These are phyloP conservation scores for Agriopis leucophaearia DNA, from an alignment of 2,888 invertebrate genomes.

Conservation along the genomic window DNA sequence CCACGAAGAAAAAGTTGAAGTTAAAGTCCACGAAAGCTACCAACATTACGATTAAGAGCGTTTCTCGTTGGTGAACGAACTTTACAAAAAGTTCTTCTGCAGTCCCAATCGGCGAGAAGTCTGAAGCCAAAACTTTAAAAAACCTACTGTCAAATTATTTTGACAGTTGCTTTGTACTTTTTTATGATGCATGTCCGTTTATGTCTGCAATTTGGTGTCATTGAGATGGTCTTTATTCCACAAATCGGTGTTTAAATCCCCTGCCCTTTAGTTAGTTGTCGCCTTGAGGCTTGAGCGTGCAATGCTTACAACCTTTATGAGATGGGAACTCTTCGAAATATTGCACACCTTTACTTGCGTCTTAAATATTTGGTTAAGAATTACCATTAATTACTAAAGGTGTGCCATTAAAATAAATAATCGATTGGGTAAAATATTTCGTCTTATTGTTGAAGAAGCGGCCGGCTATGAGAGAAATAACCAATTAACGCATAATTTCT, in stretches of 20 bases:
- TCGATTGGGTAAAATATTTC: background rate
- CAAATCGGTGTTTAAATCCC: conserved; percentile 7
- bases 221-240: conserved; percentile 4
- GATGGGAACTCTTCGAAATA: conserved; percentile 8
- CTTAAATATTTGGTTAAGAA: conserved; percentile 12
- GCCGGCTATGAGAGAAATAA: background rate
- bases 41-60: no score
- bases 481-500: background rate
- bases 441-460: background rate
- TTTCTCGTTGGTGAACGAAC: no score
- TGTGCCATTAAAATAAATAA: background rate
- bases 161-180: background rate
- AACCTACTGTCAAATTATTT: background rate
- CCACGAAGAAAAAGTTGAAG: no score
- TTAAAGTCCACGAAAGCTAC: no score
- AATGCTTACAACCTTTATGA: background rate
- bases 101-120: background rate
- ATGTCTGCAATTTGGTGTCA: conserved; percentile 6
- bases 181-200: background rate
- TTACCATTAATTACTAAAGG: conserved; percentile 4
- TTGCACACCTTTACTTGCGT: background rate
- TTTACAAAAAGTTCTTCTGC: no score
- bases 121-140: no score
- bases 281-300: conserved; percentile 2
- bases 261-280: conserved; percentile 12